Percentiles rank a stretch among this genome's conserved stretches.
Evolutionary conservation across 2,113 vertebrate species (phyloP).

Genomic region (Mesoclemmys tuberculata): DNA sequence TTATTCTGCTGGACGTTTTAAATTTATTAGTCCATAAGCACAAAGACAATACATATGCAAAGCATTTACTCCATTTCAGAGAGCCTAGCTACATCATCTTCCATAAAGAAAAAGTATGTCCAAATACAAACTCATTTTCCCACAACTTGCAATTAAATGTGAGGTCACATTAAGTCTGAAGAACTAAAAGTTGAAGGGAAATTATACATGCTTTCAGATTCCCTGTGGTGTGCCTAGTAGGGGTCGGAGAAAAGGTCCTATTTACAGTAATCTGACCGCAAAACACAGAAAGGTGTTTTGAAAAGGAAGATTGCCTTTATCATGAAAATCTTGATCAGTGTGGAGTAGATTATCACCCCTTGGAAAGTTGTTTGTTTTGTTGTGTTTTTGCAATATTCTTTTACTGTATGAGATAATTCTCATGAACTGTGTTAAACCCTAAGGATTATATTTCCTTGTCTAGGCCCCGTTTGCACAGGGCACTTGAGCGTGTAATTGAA

Average conservation of each 20-base stretch:
- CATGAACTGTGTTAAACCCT: not conserved
- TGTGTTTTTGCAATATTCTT: not conserved
- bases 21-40: not conserved
- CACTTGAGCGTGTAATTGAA: not conserved
- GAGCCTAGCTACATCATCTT: not conserved
- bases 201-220: not conserved
- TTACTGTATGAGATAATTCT: not conserved
- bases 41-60: not conserved
- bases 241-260: not conserved
- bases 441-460: not conserved
- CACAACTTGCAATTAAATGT: not conserved
- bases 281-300: not conserved
- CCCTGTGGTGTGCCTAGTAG: not conserved
- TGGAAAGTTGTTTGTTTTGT: not conserved
- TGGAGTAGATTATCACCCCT: rapidly evolving
- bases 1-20: not conserved
- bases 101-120: not conserved
- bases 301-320: not conserved
- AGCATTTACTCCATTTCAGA: not conserved
- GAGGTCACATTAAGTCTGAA: not conserved
- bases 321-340: not conserved
- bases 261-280: not conserved
- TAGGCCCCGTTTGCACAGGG: not conserved
- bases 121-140: not conserved
- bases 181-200: rapidly evolving